Evolutionary conservation across 2,797 vertebrate species (phyloP).

Genomic region (Bradypus variegatus): DNA sequence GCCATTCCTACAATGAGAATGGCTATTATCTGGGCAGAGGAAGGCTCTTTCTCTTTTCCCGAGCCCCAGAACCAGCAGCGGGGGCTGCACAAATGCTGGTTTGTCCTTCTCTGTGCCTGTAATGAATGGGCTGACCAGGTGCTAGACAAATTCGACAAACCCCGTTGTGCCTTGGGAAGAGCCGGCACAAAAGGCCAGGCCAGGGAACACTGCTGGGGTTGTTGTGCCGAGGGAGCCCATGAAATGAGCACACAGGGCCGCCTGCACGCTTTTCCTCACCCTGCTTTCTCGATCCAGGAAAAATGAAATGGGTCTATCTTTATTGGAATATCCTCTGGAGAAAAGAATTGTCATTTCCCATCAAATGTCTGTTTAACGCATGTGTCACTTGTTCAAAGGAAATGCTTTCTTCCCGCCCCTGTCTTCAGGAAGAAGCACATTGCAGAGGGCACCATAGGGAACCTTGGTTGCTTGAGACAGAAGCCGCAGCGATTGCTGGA

Average conservation of each 20-base stretch:
- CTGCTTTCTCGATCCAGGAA: background rate
- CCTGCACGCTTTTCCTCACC: fast-evolving
- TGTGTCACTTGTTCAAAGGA: background rate
- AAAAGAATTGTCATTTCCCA: background rate
- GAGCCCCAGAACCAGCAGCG: fast-evolving
- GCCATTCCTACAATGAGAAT: background rate
- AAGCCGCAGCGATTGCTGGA: background rate
- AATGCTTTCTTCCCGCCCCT: background rate
- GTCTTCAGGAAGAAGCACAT: constrained; percentile 29
- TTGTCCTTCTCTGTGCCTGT: background rate
- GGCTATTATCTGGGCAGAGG: background rate
- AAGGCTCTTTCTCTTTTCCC: background rate
- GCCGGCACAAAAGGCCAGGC: background rate
- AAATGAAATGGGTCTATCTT: background rate
- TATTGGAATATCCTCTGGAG: background rate
- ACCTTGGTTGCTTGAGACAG: fast-evolving
- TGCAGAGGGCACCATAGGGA: fast-evolving
- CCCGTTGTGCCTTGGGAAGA: background rate
- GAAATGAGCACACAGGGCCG: background rate
- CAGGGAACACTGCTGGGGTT: background rate
- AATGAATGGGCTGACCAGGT: background rate
- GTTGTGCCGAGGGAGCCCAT: background rate
- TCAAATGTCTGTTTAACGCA: fast-evolving
- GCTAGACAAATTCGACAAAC: background rate
- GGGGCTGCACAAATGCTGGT: background rate